These are phyloP conservation scores for Sinotaia quadrata DNA, from an alignment of 2,888 invertebrate genomes.

Conservation along the genomic window DNA sequence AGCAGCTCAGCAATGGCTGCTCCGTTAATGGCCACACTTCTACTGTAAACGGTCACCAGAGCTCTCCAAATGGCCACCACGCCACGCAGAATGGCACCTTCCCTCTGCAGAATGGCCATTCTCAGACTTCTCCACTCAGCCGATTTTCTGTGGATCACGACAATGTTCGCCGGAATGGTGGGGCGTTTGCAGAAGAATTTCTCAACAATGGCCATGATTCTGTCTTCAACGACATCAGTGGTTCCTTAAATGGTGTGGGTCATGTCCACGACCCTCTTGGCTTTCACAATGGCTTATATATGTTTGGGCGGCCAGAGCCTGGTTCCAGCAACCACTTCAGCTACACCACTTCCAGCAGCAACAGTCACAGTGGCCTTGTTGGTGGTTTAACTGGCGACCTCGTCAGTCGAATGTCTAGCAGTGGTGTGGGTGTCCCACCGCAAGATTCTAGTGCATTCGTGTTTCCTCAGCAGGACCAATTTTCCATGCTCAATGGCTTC, in stretches of 20 bases:
- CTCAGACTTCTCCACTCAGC: not conserved
- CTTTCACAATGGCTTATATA: not conserved
- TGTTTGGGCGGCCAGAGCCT: not conserved
- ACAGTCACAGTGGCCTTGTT: not conserved
- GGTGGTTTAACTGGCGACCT: not conserved
- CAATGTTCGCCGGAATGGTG: not conserved
- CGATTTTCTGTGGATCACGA: not conserved
- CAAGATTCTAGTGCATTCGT: not conserved
- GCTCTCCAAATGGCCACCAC: not conserved
- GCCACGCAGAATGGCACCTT: not conserved
- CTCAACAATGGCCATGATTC: conserved; percentile 68
- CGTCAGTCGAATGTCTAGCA: not conserved
- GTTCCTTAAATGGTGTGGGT: conserved; percentile 51
- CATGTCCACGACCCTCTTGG: conserved; percentile 22
- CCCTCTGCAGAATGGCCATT: not conserved
- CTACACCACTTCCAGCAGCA: not conserved
- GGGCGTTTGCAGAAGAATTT: conserved; percentile 38
- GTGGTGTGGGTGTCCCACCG: not conserved
- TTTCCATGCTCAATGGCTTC: not conserved
- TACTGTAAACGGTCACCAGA: not conserved
- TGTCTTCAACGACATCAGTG: conserved; percentile 62
- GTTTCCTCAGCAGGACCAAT: not conserved
- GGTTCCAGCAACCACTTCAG: not conserved
- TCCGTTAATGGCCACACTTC: not conserved
- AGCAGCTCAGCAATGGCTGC: conserved; percentile 11